Conservation (phyloP, 2,113 vertebrate species). For the Gnathonemus echidnorhynchus region DNA sequence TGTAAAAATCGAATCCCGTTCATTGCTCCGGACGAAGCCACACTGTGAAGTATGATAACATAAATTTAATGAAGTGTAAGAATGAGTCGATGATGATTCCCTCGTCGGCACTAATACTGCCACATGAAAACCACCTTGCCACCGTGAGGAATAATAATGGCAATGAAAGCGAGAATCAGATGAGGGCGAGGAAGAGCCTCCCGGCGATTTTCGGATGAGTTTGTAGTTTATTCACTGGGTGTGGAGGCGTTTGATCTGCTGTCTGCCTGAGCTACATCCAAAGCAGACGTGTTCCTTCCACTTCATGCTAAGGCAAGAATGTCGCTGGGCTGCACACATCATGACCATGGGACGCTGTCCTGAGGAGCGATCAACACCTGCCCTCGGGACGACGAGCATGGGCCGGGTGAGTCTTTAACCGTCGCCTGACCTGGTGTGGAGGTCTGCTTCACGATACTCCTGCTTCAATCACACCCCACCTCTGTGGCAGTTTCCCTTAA, state of each 20-base stretch:
- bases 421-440: neutral
- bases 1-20: slow-evolving; percentile 9
- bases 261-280: neutral
- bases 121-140: neutral
- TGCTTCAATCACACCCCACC: neutral
- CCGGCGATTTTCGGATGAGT: neutral
- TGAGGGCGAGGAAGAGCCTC: neutral
- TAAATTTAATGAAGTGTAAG: slow-evolving; percentile 17
- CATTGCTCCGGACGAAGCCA: neutral
- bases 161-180: neutral
- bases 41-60: slow-evolving; percentile 3
- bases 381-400: neutral
- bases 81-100: neutral
- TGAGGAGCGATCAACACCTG: neutral
- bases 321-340: neutral
- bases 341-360: neutral
- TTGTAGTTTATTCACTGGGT: slow-evolving; percentile 2
- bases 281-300: neutral
- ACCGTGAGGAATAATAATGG: neutral
- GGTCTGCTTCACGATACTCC: neutral
- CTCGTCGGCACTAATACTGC: neutral
- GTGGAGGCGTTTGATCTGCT: slow-evolving; percentile 3
- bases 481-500: neutral
- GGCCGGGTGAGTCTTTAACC: neutral
- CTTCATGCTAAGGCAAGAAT: neutral